phyloP scores from a whole-genome alignment of 2,888 invertebrate species.

The Orthonychiurus folsomi region DNA sequence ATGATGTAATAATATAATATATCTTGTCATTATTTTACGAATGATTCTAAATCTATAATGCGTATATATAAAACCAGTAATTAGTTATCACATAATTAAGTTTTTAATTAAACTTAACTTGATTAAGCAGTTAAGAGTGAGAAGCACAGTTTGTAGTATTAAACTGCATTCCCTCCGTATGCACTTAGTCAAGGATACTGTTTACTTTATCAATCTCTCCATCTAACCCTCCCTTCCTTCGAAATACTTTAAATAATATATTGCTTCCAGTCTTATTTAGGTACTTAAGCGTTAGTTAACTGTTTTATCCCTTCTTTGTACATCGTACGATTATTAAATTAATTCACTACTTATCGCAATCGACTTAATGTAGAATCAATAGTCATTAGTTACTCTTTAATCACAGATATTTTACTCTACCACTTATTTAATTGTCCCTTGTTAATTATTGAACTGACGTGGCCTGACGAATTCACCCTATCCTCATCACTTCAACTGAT shows the following conservation, averaged over 20 bases:
- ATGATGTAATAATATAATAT: neutral
- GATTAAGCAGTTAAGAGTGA: neutral
- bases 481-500: too few relatives aligned
- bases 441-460: too few relatives aligned
- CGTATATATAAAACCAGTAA: neutral
- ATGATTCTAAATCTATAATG: neutral
- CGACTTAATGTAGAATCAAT: neutral
- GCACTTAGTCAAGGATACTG: neutral
- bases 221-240: neutral
- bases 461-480: too few relatives aligned
- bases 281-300: neutral
- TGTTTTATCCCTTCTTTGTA: neutral
- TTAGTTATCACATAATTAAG: neutral
- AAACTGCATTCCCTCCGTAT: neutral
- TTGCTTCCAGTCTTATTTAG: constrained; percentile 1
- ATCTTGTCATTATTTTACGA: constrained; percentile 1
- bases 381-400: constrained; percentile 1
- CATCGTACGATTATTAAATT: neutral
- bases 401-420: neutral
- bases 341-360: neutral
- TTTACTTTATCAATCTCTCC: neutral
- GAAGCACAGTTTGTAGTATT: too few relatives aligned
- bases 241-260: neutral
- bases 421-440: too few relatives aligned
- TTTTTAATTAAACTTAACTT: constrained; percentile 1